Percentiles rank a stretch among this genome's conserved stretches.
These are phyloP conservation scores for Campoletis sonorensis DNA, from an alignment of 1,140 invertebrate species.

Conservation along the genomic window DNA sequence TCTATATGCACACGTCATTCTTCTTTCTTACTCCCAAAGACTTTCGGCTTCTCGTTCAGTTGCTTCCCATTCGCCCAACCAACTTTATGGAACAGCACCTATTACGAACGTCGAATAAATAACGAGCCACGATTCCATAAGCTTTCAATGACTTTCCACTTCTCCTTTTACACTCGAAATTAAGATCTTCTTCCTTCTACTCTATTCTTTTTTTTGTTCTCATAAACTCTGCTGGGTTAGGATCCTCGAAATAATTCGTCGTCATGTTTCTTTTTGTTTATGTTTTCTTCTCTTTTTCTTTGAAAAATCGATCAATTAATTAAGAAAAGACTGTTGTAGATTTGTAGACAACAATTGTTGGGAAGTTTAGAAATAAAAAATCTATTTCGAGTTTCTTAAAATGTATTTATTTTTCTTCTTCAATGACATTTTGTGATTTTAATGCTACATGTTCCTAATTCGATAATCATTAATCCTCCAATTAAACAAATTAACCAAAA, in stretches of 20 bases:
- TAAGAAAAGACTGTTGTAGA: no score
- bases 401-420: no score
- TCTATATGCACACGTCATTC: background rate
- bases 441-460: no score
- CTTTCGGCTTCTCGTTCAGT: slow-evolving; percentile 46
- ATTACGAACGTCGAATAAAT: slow-evolving; percentile 68
- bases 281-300: no score
- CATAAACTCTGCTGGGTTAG: background rate
- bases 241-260: background rate
- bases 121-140: slow-evolving; percentile 62
- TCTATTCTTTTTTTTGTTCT: background rate
- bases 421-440: no score
- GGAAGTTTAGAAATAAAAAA: no score
- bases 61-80: slow-evolving; percentile 57
- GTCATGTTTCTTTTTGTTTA: no score
- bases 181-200: background rate
- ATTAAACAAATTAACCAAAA: no score
- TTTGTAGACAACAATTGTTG: no score
- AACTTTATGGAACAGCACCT: slow-evolving; percentile 63
- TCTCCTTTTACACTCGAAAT: background rate
- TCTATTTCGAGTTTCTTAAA: no score
- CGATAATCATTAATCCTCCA: no score
- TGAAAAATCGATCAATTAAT: no score
- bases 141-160: slow-evolving; percentile 66
- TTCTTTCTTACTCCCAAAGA: slow-evolving; percentile 21